A percentile compares a stretch with the other conserved stretches of the same genome.
phyloP scores from a whole-genome alignment of 2,888 invertebrate species.

The Empis stercorea region DNA sequence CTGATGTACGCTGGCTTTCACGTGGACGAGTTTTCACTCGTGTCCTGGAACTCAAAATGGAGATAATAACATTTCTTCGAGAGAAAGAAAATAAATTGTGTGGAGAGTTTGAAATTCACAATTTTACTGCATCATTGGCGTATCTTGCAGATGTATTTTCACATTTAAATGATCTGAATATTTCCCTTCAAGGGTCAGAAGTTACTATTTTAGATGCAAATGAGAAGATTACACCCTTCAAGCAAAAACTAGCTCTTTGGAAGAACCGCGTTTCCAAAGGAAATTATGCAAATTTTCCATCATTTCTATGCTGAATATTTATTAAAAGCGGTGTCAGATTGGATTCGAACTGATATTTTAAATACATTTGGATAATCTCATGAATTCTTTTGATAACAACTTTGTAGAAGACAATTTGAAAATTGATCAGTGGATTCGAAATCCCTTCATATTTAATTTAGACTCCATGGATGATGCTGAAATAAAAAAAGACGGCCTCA shows the following conservation, averaged over 20 bases:
- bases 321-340: not conserved
- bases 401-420: too few relatives aligned
- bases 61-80: not conserved
- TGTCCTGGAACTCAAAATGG: not conserved
- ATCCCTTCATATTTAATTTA: too few relatives aligned
- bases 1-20: not conserved
- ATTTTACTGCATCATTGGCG: too few relatives aligned
- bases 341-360: not conserved
- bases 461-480: too few relatives aligned
- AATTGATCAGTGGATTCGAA: too few relatives aligned
- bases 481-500: too few relatives aligned
- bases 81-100: not conserved
- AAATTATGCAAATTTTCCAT: not conserved
- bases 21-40: not conserved
- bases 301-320: not conserved
- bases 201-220: not conserved
- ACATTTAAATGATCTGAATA: too few relatives aligned
- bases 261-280: not conserved
- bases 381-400: too few relatives aligned
- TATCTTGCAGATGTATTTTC: too few relatives aligned
- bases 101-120: too few relatives aligned
- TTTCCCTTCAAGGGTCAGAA: too few relatives aligned
- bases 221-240: not conserved
- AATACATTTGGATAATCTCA: not conserved
- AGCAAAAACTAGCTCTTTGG: not conserved